phyloP scores from a whole-genome alignment of 2,797 vertebrate genomes.

The Megalops cyprinoides region DNA sequence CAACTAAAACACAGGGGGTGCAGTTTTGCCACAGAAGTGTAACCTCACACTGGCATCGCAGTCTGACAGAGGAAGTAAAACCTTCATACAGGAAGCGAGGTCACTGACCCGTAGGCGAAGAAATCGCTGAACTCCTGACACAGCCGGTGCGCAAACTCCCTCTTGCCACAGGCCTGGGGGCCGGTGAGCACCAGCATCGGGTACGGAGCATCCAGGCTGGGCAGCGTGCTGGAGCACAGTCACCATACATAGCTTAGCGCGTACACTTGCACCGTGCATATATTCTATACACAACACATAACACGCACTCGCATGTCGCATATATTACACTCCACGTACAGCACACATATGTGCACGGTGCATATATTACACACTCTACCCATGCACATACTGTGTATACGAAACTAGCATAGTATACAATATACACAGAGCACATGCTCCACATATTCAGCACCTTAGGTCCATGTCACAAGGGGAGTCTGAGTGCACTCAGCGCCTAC shows the following conservation, averaged over 20 bases:
- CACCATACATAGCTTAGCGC: too few species aligned
- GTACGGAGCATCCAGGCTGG: slow-evolving; percentile 77
- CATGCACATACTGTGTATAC: neutral
- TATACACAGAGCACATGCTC: neutral
- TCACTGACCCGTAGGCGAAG: slow-evolving; percentile 86
- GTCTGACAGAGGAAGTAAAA: neutral
- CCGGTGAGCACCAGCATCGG: slow-evolving; percentile 89
- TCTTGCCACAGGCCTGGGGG: slow-evolving; percentile 85
- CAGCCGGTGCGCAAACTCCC: slow-evolving; percentile 83
- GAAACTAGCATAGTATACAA: too few species aligned
- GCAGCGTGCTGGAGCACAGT: slow-evolving; percentile 76
- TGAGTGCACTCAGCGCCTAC: slow-evolving; percentile 61
- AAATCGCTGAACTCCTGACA: slow-evolving; percentile 83
- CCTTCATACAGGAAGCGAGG: neutral
- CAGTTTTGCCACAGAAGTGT: too few species aligned
- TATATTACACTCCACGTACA: too few species aligned
- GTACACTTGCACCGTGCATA: slow-evolving; percentile 24
- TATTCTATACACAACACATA: neutral
- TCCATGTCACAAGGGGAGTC: neutral
- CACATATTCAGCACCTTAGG: neutral
- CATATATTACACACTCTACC: neutral
- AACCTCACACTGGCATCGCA: neutral
- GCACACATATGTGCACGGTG: too few species aligned
- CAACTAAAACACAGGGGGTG: too few species aligned
- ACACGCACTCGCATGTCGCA: neutral